Evolutionary conservation across 64 coral and sea anemone genomes (phyloP), one percentile per base, ranked within the genome.

Genomic region (Actinia tenebrosa): DNA sequence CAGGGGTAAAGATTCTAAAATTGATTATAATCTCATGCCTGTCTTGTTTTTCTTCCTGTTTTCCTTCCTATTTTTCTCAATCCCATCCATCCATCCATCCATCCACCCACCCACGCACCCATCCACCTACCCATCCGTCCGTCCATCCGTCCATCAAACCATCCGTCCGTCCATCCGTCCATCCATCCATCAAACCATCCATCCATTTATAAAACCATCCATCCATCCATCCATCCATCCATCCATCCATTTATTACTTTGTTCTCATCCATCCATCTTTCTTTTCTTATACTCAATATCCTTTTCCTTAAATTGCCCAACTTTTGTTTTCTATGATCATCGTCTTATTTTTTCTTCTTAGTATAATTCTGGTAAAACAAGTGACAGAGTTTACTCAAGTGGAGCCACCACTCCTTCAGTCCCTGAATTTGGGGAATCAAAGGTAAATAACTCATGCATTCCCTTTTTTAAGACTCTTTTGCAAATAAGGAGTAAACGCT

Each of bases 381-480:
- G 86, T 53, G 88, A 89, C 26, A 85, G 88, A 64, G 86, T 99
- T 18, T 99, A 95, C 82, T 99, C 97, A 6, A 95, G 93, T 89
- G 97, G 93, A 63, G 93, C 97, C 47, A 93, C 90, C 13, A 99
- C 97, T 18, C 97, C 97, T 15, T 88, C 87, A 17, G 97, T 95
- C 5, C 83, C 68, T 72, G 93, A 87, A 66, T 83, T 83, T 64
- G 77, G 61, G 8, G 46, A 94, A 53, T 91, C 93, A 27, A 98
- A 94, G 90, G 96, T 98, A 2, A 75, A 5, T 42, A 14, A 50
- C 47, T 50, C 47, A 50, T 50, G 7, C 7, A 50, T 8, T 50
- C 47, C 47, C 7, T 50, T 50, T 37, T 37, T 37, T 37, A 37
- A 37, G 30, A 37, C 30, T 37, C 30, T 37, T 37, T 37, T 37